Evolutionary conservation across 2,797 vertebrate genomes (phyloP).

Genomic region (Sarcoramphus papa): DNA sequence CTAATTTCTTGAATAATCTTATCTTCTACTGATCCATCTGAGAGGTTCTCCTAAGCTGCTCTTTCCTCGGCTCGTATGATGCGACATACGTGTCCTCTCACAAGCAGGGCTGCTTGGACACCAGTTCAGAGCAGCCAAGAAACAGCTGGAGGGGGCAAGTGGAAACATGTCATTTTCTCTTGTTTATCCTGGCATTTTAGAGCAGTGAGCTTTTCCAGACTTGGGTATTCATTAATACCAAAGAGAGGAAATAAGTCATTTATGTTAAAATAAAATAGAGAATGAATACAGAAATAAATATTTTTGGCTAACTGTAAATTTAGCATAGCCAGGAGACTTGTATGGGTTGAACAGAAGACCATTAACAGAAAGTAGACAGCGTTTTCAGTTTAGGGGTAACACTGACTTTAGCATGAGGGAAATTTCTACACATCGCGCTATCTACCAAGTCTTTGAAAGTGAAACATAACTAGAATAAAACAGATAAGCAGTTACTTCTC

Average conservation of each 20-base stretch:
- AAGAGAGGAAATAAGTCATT: conserved; percentile 16
- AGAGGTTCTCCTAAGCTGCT: background rate
- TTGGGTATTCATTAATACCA: background rate
- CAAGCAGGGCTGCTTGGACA: background rate
- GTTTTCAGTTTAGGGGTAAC: conserved; percentile 1
- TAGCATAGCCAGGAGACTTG: background rate
- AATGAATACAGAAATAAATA: background rate
- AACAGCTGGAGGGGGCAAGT: conserved; percentile 10
- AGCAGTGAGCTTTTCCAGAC: conserved; percentile 20
- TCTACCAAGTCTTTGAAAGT: conserved; percentile 3
- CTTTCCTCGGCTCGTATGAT: background rate
- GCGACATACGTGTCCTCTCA: background rate
- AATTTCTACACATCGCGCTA: background rate
- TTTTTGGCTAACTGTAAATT: background rate
- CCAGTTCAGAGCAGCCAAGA: background rate
- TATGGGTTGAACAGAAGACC: background rate
- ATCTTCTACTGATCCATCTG: background rate
- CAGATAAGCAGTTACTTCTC: background rate
- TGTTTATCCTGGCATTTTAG: conserved; percentile 45
- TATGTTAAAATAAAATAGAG: background rate
- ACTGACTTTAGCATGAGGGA: background rate
- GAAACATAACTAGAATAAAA: background rate
- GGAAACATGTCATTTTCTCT: background rate
- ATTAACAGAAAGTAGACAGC: background rate
- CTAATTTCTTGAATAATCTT: background rate